Base-by-base conservation (phyloP, 2,888 invertebrate genomes). In the Amphipoea oculea region DNA sequence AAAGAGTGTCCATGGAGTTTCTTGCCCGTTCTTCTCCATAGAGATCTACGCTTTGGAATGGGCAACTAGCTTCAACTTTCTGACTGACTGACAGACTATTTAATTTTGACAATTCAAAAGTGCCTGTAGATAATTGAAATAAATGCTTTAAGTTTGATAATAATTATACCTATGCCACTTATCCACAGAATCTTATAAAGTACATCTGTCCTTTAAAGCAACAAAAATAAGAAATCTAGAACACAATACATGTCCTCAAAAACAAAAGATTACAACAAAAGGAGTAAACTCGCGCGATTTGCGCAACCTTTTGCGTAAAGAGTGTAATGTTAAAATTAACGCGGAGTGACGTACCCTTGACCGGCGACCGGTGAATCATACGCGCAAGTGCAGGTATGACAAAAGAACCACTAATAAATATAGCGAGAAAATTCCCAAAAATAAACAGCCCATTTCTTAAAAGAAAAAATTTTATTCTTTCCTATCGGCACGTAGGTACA, bases 361-460 rank as follows among this genome's bases (percentile, higher is more conserved):
- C 93, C 92, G 88, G 89, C 86, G 88, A 87, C 83, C 88, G 88
- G 87, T 92, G 93, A 93, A 73, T 93, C 93, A 93, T 82, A 72
- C 73, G 81, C 63, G 73, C 71, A 65, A 12, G 45, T 42, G 51
- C 74, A 87, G 68, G 29, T 17, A 65, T 51, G 1, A 23, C 14
- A 71, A 63, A 79, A 79, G 60, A 70, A 1, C 40, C 36, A 71
- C 23, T 57, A 4, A 29, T 54, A 14, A 45, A 17, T 23, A 54
- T 1, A 1, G 40, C 6, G n/a, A 54, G 23, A 42, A 14, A 0
- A 23, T 12, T 45, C 36, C 7, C n/a, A 1, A 20, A 29, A 0
- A 23, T 42, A 17, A 0, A n/a, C 14, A 29, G 62, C 23, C 57
- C 23, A 23, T 57, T 57, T 57, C 57, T 0, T 2, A 51, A 51